Conservation (phyloP, 2,113 vertebrate genomes). For the Trogon melanurus region DNA sequence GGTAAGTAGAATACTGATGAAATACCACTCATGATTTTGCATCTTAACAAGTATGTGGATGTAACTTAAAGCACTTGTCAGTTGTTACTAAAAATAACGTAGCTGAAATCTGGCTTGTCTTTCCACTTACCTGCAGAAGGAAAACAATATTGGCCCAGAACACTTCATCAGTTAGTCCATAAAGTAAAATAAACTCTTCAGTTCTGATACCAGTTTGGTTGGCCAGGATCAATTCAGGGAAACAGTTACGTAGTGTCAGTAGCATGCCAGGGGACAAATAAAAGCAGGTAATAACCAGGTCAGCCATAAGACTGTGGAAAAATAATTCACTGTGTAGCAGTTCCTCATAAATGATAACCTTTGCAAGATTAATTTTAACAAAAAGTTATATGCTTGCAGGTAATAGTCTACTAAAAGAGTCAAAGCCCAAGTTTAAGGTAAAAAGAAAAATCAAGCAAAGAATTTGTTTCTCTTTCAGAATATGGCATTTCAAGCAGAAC, state of each 20-base stretch:
- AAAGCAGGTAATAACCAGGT: background rate
- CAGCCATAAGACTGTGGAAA: background rate
- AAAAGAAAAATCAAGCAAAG: background rate
- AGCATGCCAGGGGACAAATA: background rate
- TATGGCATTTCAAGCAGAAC: slow-evolving; percentile 99
- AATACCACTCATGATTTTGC: background rate
- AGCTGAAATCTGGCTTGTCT: background rate
- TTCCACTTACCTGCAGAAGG: background rate
- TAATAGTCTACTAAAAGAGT: background rate
- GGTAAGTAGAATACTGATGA: slow-evolving; percentile 77
- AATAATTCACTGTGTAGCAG: background rate
- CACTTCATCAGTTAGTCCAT: background rate
- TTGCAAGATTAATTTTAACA: background rate
- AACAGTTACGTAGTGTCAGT: background rate
- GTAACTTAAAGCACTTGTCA: background rate
- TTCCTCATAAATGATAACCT: background rate
- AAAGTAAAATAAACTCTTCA: background rate
- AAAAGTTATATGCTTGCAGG: background rate
- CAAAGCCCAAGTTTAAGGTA: background rate
- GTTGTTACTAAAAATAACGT: background rate
- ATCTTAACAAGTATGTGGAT: background rate
- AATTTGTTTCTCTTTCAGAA: slow-evolving; percentile 81
- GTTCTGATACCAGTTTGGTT: background rate
- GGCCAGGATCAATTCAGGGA: background rate
- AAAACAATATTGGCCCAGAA: background rate